Percentiles rank a stretch among this genome's conserved stretches.
phyloP scores from a whole-genome alignment of 2,888 invertebrate genomes.

The Seira sanloemensis region DNA sequence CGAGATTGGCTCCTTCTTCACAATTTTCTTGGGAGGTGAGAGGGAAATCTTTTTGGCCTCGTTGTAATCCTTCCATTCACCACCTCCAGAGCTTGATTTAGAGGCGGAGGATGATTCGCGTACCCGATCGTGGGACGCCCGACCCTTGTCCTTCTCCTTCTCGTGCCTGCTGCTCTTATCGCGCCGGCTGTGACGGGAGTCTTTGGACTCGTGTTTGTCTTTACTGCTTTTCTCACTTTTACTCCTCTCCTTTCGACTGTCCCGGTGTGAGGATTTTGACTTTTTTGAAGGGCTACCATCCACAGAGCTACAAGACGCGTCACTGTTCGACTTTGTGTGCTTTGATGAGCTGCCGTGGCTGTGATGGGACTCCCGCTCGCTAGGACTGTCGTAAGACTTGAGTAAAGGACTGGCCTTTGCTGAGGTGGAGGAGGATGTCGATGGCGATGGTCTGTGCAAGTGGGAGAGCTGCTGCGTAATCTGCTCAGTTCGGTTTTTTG shows the following conservation, averaged over 20 bases:
- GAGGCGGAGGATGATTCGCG: conserved; percentile 8
- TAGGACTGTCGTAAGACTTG: conserved; percentile 19
- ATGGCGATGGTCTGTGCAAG: conserved; percentile 23
- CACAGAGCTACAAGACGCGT: conserved; percentile 38
- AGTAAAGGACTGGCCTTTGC: not conserved
- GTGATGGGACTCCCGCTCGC: conserved; percentile 29
- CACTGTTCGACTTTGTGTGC: conserved; percentile 19
- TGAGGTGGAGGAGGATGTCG: not conserved
- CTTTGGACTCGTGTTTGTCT: conserved; percentile 45
- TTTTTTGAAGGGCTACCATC: conserved; percentile 50
- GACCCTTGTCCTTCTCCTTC: conserved; percentile 35
- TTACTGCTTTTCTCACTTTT: conserved; percentile 46
- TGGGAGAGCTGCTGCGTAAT: conserved; percentile 60
- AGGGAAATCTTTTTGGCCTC: conserved; percentile 33
- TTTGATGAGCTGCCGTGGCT: conserved; percentile 28
- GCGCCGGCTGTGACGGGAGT: conserved; percentile 43
- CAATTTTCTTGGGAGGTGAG: conserved; percentile 1
- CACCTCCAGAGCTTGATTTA: not conserved
- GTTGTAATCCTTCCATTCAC: conserved; percentile 46
- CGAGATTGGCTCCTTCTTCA: not conserved
- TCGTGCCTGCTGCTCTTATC: conserved; percentile 43
- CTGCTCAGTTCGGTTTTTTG: conserved; percentile 68
- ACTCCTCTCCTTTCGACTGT: conserved; percentile 36
- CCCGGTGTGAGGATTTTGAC: conserved; percentile 32
- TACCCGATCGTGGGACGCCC: conserved; percentile 2